Evolutionary conservation across 1,140 invertebrate species (phyloP), one percentile per base, ranked within the genome.

Genomic region (Pararge aegeria): DNA sequence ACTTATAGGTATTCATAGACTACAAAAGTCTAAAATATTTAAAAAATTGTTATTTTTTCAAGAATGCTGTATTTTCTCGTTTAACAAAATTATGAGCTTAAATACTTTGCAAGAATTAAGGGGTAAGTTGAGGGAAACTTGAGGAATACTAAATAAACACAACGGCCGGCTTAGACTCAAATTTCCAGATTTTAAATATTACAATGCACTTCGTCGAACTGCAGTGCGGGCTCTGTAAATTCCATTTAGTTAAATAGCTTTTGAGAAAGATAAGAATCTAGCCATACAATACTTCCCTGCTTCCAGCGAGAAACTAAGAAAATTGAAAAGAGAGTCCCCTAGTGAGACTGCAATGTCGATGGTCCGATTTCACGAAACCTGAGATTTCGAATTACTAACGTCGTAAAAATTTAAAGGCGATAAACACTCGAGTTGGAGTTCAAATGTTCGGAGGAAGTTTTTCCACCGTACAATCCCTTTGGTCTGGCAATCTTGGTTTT

Each of bases 191-290:
- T 89, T 89, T 89, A 88, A 89, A 89, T 89, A 89, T 89, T 87
- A 83, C 85, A 87, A 70, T 87, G 81, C 87, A 87, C 83, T 85
- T 78, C 76, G 80, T 86, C 84, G 83, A 88, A 89, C 87, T 89
- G 87, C 87, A 89, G 79, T 87, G 82, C 83, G 78, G 84, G 83
- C 80, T 86, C 75, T 82, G 83, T 88, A 89, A 89, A 89, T 89
- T 88, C 87, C 85, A 89, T 89, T 89, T 87, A 87, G 83, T 80
- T 89, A 88, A 89, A 89, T 88, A 89, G 85, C 85, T 89, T 88
- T 88, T 79, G 77, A 80, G 83, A 75, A 66, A 87, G 87, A 88
- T 89, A 89, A 87, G 82, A 86, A 89, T 89, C 87, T 86, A 82
- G 75, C 75, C 83, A 89, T 87, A 89, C 82, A 89, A 89, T 88